phyloP scores from a whole-genome alignment of 2,113 vertebrate genomes.

The Corythornis madagascariensis region DNA sequence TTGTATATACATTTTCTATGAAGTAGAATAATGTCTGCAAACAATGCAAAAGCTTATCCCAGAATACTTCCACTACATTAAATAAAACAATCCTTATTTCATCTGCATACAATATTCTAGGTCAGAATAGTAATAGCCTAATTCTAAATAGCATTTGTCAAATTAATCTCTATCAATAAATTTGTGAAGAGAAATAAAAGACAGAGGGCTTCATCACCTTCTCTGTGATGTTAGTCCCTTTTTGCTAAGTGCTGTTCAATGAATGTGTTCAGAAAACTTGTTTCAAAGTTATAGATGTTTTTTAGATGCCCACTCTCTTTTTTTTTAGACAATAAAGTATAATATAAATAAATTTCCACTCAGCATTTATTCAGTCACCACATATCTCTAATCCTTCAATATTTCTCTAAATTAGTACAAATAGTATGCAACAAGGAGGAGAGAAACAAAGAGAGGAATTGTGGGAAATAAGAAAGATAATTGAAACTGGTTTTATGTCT shows the following conservation, averaged over 20 bases:
- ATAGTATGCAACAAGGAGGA: background rate
- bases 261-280: background rate
- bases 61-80: background rate
- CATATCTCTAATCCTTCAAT: background rate
- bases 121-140: background rate
- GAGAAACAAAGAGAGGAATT: background rate
- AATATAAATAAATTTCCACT: background rate
- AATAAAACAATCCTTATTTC: background rate
- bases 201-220: background rate
- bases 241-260: accelerated
- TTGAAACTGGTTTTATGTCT: background rate
- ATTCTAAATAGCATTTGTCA: background rate
- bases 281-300: background rate
- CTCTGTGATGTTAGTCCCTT: background rate
- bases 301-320: background rate
- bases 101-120: background rate
- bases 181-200: background rate
- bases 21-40: background rate
- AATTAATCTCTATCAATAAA: background rate
- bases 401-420: background rate
- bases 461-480: background rate
- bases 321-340: background rate
- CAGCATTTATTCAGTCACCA: background rate
- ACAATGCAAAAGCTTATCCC: background rate
- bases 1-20: background rate